Evolutionary conservation across 2,797 vertebrate species (phyloP).

Genomic region (Pipistrellus pygmaeus): DNA sequence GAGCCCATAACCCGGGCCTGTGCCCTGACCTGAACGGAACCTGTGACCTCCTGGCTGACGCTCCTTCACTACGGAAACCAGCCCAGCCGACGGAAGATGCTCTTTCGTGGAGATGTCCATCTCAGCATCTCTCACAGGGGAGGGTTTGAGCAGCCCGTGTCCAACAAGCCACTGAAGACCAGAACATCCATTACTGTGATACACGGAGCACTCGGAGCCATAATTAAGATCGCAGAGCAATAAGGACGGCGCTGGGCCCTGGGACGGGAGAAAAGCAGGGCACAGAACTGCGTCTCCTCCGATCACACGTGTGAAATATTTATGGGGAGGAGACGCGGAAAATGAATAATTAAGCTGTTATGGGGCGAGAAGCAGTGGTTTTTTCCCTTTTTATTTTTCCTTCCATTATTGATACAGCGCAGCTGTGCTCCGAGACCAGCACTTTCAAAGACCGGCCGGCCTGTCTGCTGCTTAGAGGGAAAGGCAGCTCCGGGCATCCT

Average conservation of each 20-base stretch:
- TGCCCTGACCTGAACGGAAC: no score
- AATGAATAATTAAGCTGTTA: conserved; percentile 43
- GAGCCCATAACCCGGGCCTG: no score
- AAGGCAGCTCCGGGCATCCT: neutral
- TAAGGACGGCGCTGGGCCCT: neutral
- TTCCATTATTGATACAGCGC: neutral
- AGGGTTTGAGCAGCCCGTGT: neutral
- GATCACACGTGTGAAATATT: conserved; percentile 58
- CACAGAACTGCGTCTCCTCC: neutral
- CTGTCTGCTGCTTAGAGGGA: neutral
- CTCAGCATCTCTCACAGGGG: neutral
- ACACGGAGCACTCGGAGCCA: neutral
- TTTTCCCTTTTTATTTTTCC: conserved; percentile 31
- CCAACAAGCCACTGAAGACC: neutral
- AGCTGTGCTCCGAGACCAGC: neutral
- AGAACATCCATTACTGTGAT: neutral
- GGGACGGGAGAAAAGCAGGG: neutral
- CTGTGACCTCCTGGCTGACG: no score
- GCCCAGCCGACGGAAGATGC: neutral
- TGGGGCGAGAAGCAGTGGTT: neutral
- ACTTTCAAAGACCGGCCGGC: neutral
- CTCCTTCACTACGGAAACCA: neutral
- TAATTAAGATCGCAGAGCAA: neutral
- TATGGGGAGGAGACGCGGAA: neutral
- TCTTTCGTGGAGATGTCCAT: neutral